Evolutionary conservation across 2,113 vertebrate genomes (phyloP).

Genomic region (Tupaia chinensis): DNA sequence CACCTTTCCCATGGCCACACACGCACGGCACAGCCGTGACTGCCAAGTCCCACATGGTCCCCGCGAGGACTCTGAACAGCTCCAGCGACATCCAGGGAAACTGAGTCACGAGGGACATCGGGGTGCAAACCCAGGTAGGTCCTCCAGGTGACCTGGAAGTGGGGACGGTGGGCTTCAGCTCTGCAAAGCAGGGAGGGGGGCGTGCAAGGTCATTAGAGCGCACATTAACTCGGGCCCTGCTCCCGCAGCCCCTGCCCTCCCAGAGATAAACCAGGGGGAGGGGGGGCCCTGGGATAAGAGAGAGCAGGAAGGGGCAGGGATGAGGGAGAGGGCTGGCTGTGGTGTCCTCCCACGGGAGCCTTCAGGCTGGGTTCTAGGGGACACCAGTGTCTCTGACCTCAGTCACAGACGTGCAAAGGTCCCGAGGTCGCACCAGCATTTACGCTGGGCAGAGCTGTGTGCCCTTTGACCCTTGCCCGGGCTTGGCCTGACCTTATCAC

Average conservation of each 20-base stretch:
- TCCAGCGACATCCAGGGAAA: neutral
- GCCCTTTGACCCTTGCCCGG: neutral
- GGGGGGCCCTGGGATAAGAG: neutral
- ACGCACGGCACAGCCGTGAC: neutral
- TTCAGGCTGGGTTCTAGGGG: neutral
- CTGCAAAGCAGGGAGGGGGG: neutral
- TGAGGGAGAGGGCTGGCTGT: accelerated
- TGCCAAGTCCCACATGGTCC: too few species aligned
- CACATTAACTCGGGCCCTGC: too few species aligned
- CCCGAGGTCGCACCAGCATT: too few species aligned
- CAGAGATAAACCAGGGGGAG: neutral
- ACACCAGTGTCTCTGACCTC: too few species aligned
- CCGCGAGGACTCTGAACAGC: neutral
- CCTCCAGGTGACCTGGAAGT: neutral
- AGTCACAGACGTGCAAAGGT: neutral
- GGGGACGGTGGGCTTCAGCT: neutral
- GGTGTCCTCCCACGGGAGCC: neutral
- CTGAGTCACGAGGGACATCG: neutral
- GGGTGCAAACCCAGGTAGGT: neutral
- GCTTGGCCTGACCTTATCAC: neutral
- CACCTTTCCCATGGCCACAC: neutral
- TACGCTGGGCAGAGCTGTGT: neutral
- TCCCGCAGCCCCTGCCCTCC: neutral
- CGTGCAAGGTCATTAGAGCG: neutral
- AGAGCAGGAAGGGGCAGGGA: neutral